phyloP scores from a whole-genome alignment of 1,140 invertebrate genomes.

The Temnothorax nylanderi region DNA sequence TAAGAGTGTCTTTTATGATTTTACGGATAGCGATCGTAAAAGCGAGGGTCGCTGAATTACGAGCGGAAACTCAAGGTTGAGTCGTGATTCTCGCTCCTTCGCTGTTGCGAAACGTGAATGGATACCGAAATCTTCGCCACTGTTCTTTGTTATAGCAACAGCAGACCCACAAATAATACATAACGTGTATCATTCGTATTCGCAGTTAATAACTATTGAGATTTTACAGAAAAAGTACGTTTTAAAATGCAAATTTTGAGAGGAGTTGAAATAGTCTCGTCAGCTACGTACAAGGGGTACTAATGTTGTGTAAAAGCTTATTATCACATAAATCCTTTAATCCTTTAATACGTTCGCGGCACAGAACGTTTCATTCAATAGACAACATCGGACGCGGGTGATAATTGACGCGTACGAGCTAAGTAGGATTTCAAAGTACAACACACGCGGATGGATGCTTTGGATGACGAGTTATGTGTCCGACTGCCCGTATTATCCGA shows the following conservation, averaged over 20 bases:
- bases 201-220: background rate
- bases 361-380: slow-evolving; percentile 55
- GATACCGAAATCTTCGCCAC: slow-evolving; percentile 9
- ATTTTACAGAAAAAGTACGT: background rate
- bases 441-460: slow-evolving; percentile 51
- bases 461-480: slow-evolving; percentile 33
- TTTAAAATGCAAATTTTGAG: background rate
- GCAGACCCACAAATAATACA: background rate
- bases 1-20: slow-evolving; percentile 52
- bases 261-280: background rate
- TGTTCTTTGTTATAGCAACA: background rate
- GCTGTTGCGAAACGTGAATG: background rate
- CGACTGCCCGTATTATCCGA: slow-evolving; percentile 46
- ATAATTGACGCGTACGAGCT: slow-evolving; percentile 54
- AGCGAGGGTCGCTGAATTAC: slow-evolving; percentile 47
- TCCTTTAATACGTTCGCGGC: slow-evolving; percentile 38
- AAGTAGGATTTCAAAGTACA: slow-evolving; percentile 61
- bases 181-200: background rate
- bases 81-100: background rate
- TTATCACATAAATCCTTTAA: slow-evolving; percentile 49
- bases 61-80: slow-evolving; percentile 48
- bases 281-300: background rate
- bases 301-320: slow-evolving; percentile 54
- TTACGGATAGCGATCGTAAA: slow-evolving; percentile 35
- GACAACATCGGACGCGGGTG: slow-evolving; percentile 44